phyloP scores from a whole-genome alignment of 2,797 vertebrate genomes.

The Galago senegalensis region DNA sequence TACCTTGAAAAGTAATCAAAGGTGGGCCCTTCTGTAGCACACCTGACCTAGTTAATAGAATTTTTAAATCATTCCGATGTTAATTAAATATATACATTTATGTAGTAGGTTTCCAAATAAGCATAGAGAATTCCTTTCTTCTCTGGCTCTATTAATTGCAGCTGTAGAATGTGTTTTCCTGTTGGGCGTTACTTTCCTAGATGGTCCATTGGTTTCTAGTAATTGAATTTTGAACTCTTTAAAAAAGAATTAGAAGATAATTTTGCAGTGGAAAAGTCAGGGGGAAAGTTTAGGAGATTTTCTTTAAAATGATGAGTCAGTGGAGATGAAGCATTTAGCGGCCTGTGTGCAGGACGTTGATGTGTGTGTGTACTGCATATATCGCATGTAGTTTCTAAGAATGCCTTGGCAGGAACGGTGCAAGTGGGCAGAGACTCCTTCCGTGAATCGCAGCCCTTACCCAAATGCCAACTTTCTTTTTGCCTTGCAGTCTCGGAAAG shows the following conservation, averaged over 20 bases:
- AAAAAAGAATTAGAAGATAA: conserved; percentile 70
- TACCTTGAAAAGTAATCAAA: neutral
- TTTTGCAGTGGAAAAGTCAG: conserved; percentile 21
- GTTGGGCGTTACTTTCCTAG: conserved; percentile 72
- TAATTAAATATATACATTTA: conserved; percentile 62
- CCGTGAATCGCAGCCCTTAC: conserved; percentile 24
- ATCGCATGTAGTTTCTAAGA: fast-evolving
- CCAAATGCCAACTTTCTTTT: conserved; percentile 89
- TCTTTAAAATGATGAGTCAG: neutral
- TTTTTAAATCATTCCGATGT: conserved; percentile 51
- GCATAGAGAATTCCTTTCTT: conserved; percentile 21
- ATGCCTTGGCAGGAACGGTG: neutral
- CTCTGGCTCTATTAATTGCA: neutral
- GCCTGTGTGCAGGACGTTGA: fast-evolving
- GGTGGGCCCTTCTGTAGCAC: neutral
- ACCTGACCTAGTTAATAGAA: conserved; percentile 48
- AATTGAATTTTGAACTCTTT: conserved; percentile 79
- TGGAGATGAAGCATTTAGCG: fast-evolving
- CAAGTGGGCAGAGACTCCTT: neutral
- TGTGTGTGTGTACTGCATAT: fast-evolving
- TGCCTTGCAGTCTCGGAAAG: conserved; percentile 96
- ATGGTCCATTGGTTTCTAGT: conserved; percentile 73
- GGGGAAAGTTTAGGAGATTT: conserved; percentile 48
- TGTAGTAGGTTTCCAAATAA: conserved; percentile 47
- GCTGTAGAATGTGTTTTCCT: conserved; percentile 43